Evolutionary conservation across 53 echinoderm and acorn worm genomes (phyloP).

Genomic region (Holothuria scabra): DNA sequence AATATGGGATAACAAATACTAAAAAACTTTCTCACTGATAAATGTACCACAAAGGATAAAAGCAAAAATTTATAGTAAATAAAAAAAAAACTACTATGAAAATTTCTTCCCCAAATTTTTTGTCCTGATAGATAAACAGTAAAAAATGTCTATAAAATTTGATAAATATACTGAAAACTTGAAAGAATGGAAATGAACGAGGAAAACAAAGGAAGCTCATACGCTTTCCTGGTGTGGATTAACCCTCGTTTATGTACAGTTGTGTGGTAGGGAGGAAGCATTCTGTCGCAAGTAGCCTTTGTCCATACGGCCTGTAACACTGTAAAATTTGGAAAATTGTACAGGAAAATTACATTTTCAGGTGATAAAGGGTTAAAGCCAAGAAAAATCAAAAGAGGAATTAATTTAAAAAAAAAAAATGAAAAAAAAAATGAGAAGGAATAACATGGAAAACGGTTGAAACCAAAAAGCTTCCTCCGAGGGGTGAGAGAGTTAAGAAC

Average conservation of each 20-base stretch:
- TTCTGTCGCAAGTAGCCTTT: slow-evolving; percentile 25
- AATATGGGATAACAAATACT: too few relatives aligned
- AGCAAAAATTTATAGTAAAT: slow-evolving; percentile 30
- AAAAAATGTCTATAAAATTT: slow-evolving; percentile 1
- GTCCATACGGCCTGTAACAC: slow-evolving; percentile 55
- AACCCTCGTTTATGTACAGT: slow-evolving; percentile 37
- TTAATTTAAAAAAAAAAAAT: background rate
- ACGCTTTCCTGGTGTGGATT: slow-evolving; percentile 46
- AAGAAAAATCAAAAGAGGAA: background rate
- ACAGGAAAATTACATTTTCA: slow-evolving; percentile 56
- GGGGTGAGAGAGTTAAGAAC: background rate
- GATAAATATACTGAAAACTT: slow-evolving; percentile 14
- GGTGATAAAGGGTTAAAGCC: slow-evolving; percentile 2
- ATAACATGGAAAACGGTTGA: background rate
- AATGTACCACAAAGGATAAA: background rate
- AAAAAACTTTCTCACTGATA: too few relatives aligned
- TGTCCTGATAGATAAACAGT: too few relatives aligned
- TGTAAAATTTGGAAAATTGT: slow-evolving; percentile 73
- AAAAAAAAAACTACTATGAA: slow-evolving; percentile 3
- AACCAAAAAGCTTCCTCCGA: too few relatives aligned
- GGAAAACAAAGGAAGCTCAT: slow-evolving; percentile 50
- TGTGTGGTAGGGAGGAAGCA: slow-evolving; percentile 20
- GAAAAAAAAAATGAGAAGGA: background rate
- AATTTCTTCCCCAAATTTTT: too few relatives aligned
- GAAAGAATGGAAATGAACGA: slow-evolving; percentile 42